Conservation (phyloP, 2,113 vertebrate genomes). For the Thalassarche chlororhynchos region DNA sequence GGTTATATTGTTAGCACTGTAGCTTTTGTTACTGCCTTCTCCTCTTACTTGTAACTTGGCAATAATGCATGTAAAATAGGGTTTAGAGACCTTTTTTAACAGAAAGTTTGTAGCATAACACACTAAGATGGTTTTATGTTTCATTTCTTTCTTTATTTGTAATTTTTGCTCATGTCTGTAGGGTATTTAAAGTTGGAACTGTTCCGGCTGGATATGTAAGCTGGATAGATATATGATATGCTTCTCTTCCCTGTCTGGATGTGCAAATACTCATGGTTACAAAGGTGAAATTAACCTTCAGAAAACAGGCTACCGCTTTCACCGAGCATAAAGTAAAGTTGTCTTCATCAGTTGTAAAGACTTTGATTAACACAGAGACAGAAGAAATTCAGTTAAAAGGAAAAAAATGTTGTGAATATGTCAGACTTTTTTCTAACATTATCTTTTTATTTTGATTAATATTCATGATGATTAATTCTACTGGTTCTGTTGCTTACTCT, state of each 20-base stretch:
- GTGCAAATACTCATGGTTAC: neutral
- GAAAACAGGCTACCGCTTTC: neutral
- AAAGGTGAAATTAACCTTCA: neutral
- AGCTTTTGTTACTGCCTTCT: neutral
- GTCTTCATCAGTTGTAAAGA: neutral
- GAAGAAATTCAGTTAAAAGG: neutral
- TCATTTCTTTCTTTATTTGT: neutral
- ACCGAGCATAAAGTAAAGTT: neutral
- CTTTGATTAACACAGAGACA: neutral
- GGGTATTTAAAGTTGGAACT: neutral
- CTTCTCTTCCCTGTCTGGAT: neutral
- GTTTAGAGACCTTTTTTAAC: neutral
- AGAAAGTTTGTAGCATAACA: neutral
- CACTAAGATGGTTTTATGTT: neutral
- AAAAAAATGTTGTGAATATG: neutral
- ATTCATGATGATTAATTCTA: neutral
- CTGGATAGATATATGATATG: neutral
- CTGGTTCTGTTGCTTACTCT: neutral
- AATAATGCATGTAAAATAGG: neutral
- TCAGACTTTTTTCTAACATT: neutral
- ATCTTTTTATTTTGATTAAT: neutral
- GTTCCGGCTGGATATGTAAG: neutral
- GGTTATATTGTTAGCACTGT: neutral
- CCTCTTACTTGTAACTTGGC: neutral
- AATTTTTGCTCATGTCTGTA: neutral